These are phyloP conservation scores for Epirrhoe tristata DNA, from an alignment of 2,888 invertebrate species.

Conservation along the genomic window DNA sequence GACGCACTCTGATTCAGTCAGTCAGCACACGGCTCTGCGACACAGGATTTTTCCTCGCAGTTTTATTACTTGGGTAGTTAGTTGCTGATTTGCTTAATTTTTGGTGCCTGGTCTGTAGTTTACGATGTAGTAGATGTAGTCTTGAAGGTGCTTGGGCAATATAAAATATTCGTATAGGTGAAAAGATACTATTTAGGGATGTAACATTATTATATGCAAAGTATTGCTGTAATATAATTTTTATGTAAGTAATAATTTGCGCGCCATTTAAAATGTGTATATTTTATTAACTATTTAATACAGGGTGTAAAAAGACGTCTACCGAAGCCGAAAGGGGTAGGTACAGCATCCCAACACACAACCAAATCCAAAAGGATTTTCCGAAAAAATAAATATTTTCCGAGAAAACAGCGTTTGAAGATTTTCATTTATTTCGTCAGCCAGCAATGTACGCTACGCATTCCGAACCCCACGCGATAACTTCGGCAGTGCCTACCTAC, in stretches of 20 bases:
- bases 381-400: too few species aligned
- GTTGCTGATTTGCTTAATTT: constrained; percentile 40
- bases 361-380: too few species aligned
- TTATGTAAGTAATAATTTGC: constrained; percentile 26
- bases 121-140: constrained; percentile 40
- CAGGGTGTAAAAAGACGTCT: too few species aligned
- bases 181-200: not conserved
- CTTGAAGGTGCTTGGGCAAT: constrained; percentile 50
- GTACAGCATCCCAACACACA: too few species aligned
- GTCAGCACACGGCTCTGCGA: constrained; percentile 46
- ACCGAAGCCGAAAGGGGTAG: too few species aligned
- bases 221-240: constrained; percentile 7
- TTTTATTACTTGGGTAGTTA: constrained; percentile 45
- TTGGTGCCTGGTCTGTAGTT: constrained; percentile 63
- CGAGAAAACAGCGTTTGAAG: too few species aligned
- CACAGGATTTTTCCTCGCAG: constrained; percentile 34
- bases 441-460: too few species aligned
- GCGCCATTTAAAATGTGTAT: constrained; percentile 11
- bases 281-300: not conserved
- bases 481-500: too few species aligned
- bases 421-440: too few species aligned
- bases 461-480: too few species aligned
- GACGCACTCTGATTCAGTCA: constrained; percentile 52
- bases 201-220: not conserved
- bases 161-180: constrained; percentile 18